Evolutionary conservation across 2,888 invertebrate species (phyloP).

Genomic region (Drosophila picticornis): DNA sequence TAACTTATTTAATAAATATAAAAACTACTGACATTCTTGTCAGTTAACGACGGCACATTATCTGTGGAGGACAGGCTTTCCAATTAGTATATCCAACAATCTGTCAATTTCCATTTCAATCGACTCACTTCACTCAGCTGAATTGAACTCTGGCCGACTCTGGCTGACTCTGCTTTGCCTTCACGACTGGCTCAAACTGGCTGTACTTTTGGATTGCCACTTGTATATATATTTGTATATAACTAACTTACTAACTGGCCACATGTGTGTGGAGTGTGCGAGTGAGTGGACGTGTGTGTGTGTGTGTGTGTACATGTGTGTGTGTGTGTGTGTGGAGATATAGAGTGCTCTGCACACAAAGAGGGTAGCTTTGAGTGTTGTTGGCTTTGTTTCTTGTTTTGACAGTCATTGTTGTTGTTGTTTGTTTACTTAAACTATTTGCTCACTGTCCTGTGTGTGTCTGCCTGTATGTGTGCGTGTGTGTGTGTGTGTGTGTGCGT

Average conservation of each 20-base stretch:
- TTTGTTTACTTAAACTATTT: conserved; percentile 73
- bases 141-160: conserved; percentile 1
- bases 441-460: conserved; percentile 33
- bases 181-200: conserved; percentile 32
- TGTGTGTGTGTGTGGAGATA: conserved; percentile 22
- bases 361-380: conserved; percentile 52
- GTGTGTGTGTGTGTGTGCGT: conserved; percentile 8
- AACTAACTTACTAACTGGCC: conserved; percentile 60
- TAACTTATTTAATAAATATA: conserved; percentile 1
- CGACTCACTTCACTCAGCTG: conserved; percentile 1
- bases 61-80: conserved; percentile 29
- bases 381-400: conserved; percentile 45
- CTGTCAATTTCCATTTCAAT: conserved; percentile 46
- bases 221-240: conserved; percentile 73
- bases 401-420: conserved; percentile 28
- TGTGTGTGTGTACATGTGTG: conserved; percentile 5
- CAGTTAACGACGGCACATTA: conserved; percentile 37
- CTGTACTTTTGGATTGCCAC: conserved; percentile 44
- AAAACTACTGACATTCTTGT: conserved; percentile 10
- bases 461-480: conserved; percentile 11
- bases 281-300: background rate
- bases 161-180: background rate
- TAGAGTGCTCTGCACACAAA: conserved; percentile 68
- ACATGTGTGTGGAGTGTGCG: conserved; percentile 5
- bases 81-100: conserved; percentile 39